Conservation (phyloP, 2,888 invertebrate genomes). For the Pseudeuparius sepicola region DNA sequence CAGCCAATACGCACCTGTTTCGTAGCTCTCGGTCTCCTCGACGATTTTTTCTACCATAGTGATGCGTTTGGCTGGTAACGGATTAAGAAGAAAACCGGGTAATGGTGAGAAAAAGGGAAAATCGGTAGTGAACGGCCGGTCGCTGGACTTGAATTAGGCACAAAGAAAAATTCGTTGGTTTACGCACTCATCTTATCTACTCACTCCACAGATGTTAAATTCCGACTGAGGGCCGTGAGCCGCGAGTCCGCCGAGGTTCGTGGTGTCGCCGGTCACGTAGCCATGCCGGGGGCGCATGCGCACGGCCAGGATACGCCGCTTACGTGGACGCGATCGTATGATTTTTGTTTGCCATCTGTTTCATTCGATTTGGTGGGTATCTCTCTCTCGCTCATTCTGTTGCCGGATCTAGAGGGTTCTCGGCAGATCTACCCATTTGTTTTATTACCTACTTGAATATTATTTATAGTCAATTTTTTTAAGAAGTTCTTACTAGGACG, state of each 20-base stretch:
- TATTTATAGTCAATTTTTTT: too few relatives aligned
- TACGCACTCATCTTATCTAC: slow-evolving; percentile 35
- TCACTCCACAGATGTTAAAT: slow-evolving; percentile 36
- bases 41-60: slow-evolving; percentile 57
- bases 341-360: slow-evolving; percentile 12
- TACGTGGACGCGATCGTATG: slow-evolving; percentile 16
- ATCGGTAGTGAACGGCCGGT: slow-evolving; percentile 28
- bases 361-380: too few relatives aligned
- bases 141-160: slow-evolving; percentile 31
- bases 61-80: too few relatives aligned
- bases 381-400: too few relatives aligned
- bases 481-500: too few relatives aligned
- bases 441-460: too few relatives aligned
- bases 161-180: slow-evolving; percentile 35
- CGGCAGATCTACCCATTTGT: too few relatives aligned
- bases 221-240: slow-evolving; percentile 39
- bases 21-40: slow-evolving; percentile 50
- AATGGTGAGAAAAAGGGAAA: slow-evolving; percentile 8
- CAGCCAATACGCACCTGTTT: slow-evolving; percentile 22
- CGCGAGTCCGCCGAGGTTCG: slow-evolving; percentile 19
- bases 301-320: too few relatives aligned
- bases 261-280: slow-evolving; percentile 26
- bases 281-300: slow-evolving; percentile 21
- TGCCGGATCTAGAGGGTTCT: too few relatives aligned
- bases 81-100: slow-evolving; percentile 1